Conservation (phyloP, 2,113 vertebrate genomes). For the Pitta sordida region DNA sequence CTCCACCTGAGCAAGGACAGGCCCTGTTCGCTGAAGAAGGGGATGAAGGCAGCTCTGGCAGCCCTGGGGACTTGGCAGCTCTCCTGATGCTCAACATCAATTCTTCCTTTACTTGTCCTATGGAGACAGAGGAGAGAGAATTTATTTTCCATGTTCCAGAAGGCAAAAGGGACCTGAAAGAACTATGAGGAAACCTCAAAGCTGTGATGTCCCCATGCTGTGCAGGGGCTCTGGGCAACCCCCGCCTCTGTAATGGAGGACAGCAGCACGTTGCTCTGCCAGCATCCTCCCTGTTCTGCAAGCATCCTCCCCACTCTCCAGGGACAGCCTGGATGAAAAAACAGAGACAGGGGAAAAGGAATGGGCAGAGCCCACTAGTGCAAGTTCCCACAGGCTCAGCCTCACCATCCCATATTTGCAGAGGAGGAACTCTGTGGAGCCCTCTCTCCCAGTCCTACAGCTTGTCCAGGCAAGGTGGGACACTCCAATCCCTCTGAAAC, state of each 20-base stretch:
- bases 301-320: not conserved
- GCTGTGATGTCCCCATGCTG: not conserved
- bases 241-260: accelerated
- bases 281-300: not conserved
- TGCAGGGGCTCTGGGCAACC: not conserved
- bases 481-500: not conserved
- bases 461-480: not conserved
- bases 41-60: slow-evolving; percentile 13
- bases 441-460: not conserved
- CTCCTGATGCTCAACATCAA: not conserved
- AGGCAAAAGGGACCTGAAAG: not conserved
- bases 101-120: slow-evolving; percentile 30
- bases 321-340: not conserved
- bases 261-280: not conserved
- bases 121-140: not conserved
- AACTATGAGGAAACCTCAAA: not conserved
- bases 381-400: not conserved
- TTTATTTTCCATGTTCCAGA: not conserved
- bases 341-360: not conserved
- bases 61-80: not conserved
- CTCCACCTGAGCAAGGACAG: not conserved
- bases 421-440: not conserved
- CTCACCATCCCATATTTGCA: not conserved
- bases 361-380: not conserved
- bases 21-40: not conserved